These are phyloP conservation scores for Clunio marinus DNA, from an alignment of 2,888 invertebrate genomes.

Conservation along the genomic window DNA sequence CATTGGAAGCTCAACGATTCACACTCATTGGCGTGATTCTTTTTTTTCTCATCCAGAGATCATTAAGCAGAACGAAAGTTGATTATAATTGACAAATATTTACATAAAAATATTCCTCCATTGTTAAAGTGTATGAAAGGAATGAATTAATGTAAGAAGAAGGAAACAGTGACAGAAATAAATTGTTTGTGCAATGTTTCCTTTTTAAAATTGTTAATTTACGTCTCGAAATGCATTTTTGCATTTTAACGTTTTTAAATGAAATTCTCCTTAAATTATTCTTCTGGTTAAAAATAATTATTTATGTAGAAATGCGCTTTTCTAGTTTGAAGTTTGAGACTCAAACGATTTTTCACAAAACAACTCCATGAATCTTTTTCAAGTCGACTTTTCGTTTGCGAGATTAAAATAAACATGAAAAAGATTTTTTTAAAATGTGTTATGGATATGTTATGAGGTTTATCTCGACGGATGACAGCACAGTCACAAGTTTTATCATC, in stretches of 20 bases:
- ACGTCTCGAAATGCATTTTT: too few species aligned
- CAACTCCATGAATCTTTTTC: background rate
- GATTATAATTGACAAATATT: conserved; percentile 27
- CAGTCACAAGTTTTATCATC: background rate
- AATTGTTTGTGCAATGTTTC: too few species aligned
- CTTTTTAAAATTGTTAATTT: too few species aligned
- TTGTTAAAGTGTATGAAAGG: background rate
- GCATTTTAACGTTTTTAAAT: too few species aligned
- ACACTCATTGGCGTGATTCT: background rate
- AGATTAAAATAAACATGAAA: background rate
- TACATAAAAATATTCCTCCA: conserved; percentile 1
- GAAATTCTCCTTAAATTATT: too few species aligned
- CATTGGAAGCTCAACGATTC: background rate
- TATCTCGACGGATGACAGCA: background rate
- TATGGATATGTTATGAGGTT: background rate
- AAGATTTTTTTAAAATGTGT: background rate
- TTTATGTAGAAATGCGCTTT: too few species aligned
- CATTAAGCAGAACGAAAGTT: conserved; percentile 26
- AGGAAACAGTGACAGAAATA: too few species aligned
- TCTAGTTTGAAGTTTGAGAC: too few species aligned
- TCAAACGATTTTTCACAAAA: too few species aligned
- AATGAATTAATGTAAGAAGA: background rate
- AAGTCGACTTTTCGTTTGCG: background rate
- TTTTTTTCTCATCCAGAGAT: background rate
- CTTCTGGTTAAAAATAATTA: background rate